Evolutionary conservation across 2,888 invertebrate genomes (phyloP).

Genomic region (Drosophila acutilabella): DNA sequence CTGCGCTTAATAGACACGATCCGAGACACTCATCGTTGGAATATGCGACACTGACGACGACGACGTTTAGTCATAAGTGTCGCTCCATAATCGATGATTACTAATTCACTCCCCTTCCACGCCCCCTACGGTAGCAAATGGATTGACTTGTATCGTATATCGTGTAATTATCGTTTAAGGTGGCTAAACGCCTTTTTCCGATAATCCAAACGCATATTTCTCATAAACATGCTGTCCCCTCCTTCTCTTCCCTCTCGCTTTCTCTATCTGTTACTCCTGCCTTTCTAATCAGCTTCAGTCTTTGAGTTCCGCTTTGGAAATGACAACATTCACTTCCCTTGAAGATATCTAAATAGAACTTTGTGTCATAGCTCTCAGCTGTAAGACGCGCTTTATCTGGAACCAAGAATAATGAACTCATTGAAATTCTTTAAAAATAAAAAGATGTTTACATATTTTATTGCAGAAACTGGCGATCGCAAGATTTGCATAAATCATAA

Average conservation of each 20-base stretch:
- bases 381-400: slow-evolving; percentile 5
- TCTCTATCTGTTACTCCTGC: slow-evolving; percentile 3
- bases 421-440: background rate
- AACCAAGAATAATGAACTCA: slow-evolving; percentile 14
- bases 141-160: slow-evolving; percentile 19
- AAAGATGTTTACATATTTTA: no score
- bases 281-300: slow-evolving; percentile 12
- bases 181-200: slow-evolving; percentile 34
- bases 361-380: background rate
- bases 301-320: slow-evolving; percentile 33
- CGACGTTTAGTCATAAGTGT: slow-evolving; percentile 71
- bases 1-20: slow-evolving; percentile 63
- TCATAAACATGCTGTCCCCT: background rate
- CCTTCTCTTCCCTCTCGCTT: background rate
- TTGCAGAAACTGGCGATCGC: no score
- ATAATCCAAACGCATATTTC: slow-evolving; percentile 27
- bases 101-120: slow-evolving; percentile 37
- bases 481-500: no score
- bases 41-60: slow-evolving; percentile 40
- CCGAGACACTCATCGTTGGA: slow-evolving; percentile 59
- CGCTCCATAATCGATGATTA: slow-evolving; percentile 71
- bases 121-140: slow-evolving; percentile 32
- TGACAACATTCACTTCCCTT: slow-evolving; percentile 35
- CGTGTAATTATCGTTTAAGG: no score
- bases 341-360: slow-evolving; percentile 15